A percentile compares a stretch with the other conserved stretches of the same genome.
phyloP scores from a whole-genome alignment of 2,113 vertebrate species.

The Tragelaphus buxtoni region DNA sequence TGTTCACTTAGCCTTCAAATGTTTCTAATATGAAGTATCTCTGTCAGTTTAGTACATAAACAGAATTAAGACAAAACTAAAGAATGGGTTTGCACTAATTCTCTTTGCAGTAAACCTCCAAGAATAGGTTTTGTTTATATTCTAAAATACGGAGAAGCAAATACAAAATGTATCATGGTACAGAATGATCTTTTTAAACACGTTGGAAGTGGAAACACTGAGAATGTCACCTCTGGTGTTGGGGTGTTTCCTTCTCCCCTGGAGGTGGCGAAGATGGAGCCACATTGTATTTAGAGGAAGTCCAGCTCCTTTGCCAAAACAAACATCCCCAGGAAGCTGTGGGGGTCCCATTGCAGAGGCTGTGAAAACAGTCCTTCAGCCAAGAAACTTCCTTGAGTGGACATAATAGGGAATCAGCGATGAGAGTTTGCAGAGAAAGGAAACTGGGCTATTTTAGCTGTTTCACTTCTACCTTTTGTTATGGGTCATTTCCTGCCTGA shows the following conservation, averaged over 20 bases:
- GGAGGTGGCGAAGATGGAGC: constrained; percentile 41
- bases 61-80: neutral
- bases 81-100: neutral
- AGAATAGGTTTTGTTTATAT: neutral
- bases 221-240: neutral
- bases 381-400: constrained; percentile 73
- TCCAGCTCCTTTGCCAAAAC: constrained; percentile 65
- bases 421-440: constrained; percentile 76
- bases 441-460: constrained; percentile 78
- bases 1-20: neutral
- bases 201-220: neutral
- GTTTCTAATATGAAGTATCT: neutral
- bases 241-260: neutral
- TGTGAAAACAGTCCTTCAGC: constrained; percentile 75
- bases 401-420: constrained; percentile 65
- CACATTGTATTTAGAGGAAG: constrained; percentile 77
- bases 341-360: constrained; percentile 68
- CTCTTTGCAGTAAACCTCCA: neutral
- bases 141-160: neutral
- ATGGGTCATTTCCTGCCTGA: constrained; percentile 75
- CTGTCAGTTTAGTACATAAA: neutral
- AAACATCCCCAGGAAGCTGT: constrained; percentile 73
- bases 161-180: neutral
- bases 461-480: constrained; percentile 75
- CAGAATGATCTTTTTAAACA: neutral